phyloP scores from a whole-genome alignment of 2,113 vertebrate genomes.

The Tricholaema leucomelas region DNA sequence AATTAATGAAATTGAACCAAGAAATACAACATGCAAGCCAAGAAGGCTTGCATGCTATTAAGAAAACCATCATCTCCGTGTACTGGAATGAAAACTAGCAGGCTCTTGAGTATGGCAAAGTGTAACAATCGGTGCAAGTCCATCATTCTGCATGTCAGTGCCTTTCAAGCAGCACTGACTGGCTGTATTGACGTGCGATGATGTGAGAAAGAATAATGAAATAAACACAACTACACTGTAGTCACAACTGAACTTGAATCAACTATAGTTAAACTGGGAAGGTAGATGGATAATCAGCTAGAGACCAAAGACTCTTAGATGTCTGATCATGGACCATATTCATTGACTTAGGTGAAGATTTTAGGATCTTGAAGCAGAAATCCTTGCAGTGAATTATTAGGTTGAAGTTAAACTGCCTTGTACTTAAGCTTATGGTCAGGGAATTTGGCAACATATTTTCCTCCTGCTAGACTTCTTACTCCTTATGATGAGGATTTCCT shows the following conservation, averaged over 20 bases:
- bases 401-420: neutral
- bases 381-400: neutral
- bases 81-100: neutral
- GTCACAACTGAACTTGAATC: neutral
- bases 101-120: neutral
- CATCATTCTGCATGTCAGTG: neutral
- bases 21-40: slow-evolving; percentile 10
- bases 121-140: neutral
- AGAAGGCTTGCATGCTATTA: neutral
- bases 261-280: neutral
- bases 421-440: neutral
- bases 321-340: neutral
- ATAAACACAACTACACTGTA: neutral
- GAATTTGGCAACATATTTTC: neutral
- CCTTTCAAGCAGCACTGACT: neutral
- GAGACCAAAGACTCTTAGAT: neutral
- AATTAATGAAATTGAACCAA: neutral
- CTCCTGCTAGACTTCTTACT: neutral
- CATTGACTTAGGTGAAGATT: neutral
- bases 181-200: neutral
- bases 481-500: neutral
- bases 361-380: neutral
- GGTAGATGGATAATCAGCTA: neutral
- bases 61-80: neutral
- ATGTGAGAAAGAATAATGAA: neutral